Base-by-base conservation (phyloP, 2,888 invertebrate species). In the Agrochola circellaris region DNA sequence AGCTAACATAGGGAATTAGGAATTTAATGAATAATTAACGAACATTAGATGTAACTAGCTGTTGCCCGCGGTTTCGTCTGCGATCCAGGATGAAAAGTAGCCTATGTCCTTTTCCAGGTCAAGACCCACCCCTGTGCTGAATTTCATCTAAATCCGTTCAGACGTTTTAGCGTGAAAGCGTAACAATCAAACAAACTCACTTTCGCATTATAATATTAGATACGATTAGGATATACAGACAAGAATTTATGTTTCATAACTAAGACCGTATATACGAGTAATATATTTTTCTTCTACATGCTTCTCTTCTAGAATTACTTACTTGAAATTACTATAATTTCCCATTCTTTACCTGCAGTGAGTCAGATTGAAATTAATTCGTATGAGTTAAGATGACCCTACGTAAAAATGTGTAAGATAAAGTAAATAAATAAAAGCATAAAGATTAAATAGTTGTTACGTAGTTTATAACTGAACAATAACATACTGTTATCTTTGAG, bases 381-480 rank as follows among this genome's bases (percentile, higher is more conserved):
- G 26, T 45, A 26, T 48, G 34, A 45, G 26, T 73, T 56, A 23
- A 74, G 38, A 23, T 3, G 45, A 48, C 23, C 8, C 8, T 20
- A 62, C 45, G 7, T 20, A 60, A 23, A 17, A 54, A 78, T 54
- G 60, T 73, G 26, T 60, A 38, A 26, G 9, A 34, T 26, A 64
- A 45, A 73, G 17, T 54, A 42, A n/a, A 65, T 65, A 72, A 66
- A 61, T 30, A 65, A 65, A 75, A 20, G 11, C 17, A 61, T 48
- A 34, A 58, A 48, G 61, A 75, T 66, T 60, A 54, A 58, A 61
- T 23, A 62, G 26, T 58, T 34, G 4, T 76, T 8, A 67, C 48
- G 62, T 62, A 64, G 67, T 74, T 64, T 80, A 34, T 69, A 38
- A 54, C 13, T n/a, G 48, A n/a, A n/a, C 34, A 45, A 48, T 42